Evolutionary conservation across 2,113 vertebrate genomes (phyloP).

Genomic region (Opisthocomus hoazin): DNA sequence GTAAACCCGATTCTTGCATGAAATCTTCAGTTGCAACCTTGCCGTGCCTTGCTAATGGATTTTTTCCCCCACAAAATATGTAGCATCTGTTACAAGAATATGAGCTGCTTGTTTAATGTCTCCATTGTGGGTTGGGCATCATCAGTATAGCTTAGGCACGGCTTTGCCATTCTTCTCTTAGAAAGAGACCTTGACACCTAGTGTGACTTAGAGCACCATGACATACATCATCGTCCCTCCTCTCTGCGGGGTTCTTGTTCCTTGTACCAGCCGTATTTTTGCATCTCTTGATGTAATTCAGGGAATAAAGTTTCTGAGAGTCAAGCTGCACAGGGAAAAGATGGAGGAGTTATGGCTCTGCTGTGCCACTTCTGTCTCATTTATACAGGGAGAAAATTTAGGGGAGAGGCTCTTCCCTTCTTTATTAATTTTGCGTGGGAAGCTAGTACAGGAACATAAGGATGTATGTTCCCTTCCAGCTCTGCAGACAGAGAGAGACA

Average conservation of each 20-base stretch:
- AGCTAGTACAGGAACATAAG: background rate
- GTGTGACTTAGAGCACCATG: background rate
- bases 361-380: background rate
- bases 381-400: background rate
- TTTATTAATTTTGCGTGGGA: background rate
- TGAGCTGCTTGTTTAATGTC: background rate
- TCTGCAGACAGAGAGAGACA: background rate
- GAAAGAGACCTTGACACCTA: background rate
- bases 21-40: background rate
- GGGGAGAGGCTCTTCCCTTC: background rate
- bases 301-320: background rate
- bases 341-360: background rate
- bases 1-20: background rate
- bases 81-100: background rate
- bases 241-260: background rate
- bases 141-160: fast-evolving
- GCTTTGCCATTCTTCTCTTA: background rate
- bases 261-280: background rate
- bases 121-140: background rate
- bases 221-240: background rate
- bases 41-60: background rate
- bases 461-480: background rate
- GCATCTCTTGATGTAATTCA: background rate
- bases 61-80: background rate
- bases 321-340: background rate